Percentiles rank a stretch among this genome's conserved stretches.
Conservation (phyloP, 2,113 vertebrate species). For the Oreochromis tanganicae region DNA sequence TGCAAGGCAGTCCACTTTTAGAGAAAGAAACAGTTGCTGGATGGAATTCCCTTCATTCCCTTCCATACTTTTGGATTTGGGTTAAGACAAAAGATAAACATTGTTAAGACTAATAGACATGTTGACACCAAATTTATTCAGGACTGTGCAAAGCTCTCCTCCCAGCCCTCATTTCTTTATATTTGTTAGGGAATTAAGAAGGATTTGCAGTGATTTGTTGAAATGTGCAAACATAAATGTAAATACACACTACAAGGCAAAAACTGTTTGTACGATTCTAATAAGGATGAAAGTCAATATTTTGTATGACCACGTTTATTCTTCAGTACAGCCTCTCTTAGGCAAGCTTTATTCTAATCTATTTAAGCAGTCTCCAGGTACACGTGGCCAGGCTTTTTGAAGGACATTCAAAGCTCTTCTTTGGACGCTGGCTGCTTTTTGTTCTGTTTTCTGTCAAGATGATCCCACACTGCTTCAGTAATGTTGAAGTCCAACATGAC, state of each 20-base stretch:
- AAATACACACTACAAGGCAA: neutral
- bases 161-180: neutral
- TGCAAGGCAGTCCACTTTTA: neutral
- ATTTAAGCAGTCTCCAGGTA: neutral
- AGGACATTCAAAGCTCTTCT: neutral
- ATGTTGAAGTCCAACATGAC: neutral
- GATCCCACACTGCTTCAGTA: neutral
- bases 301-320: neutral
- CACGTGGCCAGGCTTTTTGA: neutral
- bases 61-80: neutral
- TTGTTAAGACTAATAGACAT: neutral
- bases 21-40: neutral
- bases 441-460: neutral
- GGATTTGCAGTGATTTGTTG: neutral
- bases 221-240: neutral
- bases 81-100: neutral
- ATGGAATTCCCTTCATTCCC: neutral
- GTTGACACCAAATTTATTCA: neutral
- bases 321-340: neutral
- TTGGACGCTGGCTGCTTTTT: neutral
- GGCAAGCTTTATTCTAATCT: neutral
- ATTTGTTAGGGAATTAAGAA: neutral
- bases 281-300: neutral
- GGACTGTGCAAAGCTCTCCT: neutral
- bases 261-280: neutral